A percentile compares a stretch with the other conserved stretches of the same genome.
Evolutionary conservation across 2,888 invertebrate genomes (phyloP).

Genomic region (Agrotis segetum): DNA sequence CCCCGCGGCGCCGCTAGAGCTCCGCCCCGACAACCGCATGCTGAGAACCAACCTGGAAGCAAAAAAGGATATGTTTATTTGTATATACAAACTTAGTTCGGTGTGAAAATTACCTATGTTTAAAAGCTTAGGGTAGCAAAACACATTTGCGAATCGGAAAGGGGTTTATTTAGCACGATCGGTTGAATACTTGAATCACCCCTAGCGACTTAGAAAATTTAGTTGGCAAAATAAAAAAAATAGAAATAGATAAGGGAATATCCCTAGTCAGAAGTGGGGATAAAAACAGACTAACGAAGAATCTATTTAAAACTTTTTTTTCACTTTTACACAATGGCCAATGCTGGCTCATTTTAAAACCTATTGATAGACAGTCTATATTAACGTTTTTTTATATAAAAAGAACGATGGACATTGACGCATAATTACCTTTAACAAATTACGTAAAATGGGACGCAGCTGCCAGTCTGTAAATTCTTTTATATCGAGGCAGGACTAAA

Average conservation of each 20-base stretch:
- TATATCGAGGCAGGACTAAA: constrained; percentile 28
- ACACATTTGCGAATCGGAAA: too few species aligned
- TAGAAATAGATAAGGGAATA: background rate
- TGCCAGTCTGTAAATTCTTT: constrained; percentile 42
- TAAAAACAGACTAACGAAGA: background rate
- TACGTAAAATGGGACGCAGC: constrained; percentile 55
- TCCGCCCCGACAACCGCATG: constrained; percentile 92
- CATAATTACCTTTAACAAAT: constrained; percentile 50
- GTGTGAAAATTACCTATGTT: too few species aligned
- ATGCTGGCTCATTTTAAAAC: constrained; percentile 19
- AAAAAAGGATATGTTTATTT: constrained; percentile 22
- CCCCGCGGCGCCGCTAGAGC: constrained; percentile 92
- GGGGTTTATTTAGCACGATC: too few species aligned
- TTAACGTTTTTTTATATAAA: constrained; percentile 21
- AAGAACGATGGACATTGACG: constrained; percentile 37
- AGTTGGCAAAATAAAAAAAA: background rate
- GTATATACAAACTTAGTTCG: background rate
- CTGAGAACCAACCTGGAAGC: constrained; percentile 93
- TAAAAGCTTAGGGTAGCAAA: too few species aligned
- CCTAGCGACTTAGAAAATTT: background rate
- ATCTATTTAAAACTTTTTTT: background rate
- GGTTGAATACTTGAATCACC: too few species aligned
- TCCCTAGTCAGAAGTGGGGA: too few species aligned
- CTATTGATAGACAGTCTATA: constrained; percentile 26
- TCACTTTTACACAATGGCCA: constrained; percentile 12